Conservation (phyloP, 1,140 invertebrate genomes). For the Ceratoteleas bidentatus region DNA sequence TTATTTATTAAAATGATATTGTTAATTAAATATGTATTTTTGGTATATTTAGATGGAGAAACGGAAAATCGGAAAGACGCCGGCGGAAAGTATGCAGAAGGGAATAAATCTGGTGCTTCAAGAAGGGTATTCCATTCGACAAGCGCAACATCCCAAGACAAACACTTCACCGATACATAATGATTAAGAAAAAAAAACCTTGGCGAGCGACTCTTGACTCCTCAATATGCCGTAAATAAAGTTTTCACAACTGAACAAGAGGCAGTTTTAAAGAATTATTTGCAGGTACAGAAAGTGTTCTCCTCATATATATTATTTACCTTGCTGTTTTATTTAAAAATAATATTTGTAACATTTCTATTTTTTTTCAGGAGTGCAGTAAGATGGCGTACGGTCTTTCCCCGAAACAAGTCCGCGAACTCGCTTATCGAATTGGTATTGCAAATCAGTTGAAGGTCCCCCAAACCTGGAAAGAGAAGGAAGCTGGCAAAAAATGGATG, state of each 20-base stretch:
- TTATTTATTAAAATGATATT: neutral
- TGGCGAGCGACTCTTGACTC: conserved; percentile 6
- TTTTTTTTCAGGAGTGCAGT: conserved; percentile 29
- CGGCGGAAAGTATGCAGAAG: conserved; percentile 15
- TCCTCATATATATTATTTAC: conserved; percentile 1
- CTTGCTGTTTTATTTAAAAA: neutral
- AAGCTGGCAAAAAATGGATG: conserved; percentile 31
- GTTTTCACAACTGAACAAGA: conserved; percentile 39
- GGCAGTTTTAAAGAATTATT: conserved; percentile 14
- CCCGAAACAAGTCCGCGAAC: conserved; percentile 23
- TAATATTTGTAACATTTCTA: conserved; percentile 4
- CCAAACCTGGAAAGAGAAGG: conserved; percentile 12
- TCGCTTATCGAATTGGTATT: conserved; percentile 24
- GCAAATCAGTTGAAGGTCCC: conserved; percentile 19
- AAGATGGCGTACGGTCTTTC: conserved; percentile 36
- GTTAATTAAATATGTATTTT: neutral
- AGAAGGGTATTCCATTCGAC: conserved; percentile 26
- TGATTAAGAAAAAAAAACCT: conserved; percentile 10
- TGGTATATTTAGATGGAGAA: conserved; percentile 57
- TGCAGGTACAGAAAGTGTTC: conserved; percentile 19
- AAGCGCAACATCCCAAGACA: conserved; percentile 25
- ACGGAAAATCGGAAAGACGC: conserved; percentile 34
- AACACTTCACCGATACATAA: conserved; percentile 29
- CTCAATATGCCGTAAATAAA: conserved; percentile 25
- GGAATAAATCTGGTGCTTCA: conserved; percentile 24